Evolutionary conservation across 2,797 vertebrate species (phyloP).

Genomic region (Lacerta viridis): DNA sequence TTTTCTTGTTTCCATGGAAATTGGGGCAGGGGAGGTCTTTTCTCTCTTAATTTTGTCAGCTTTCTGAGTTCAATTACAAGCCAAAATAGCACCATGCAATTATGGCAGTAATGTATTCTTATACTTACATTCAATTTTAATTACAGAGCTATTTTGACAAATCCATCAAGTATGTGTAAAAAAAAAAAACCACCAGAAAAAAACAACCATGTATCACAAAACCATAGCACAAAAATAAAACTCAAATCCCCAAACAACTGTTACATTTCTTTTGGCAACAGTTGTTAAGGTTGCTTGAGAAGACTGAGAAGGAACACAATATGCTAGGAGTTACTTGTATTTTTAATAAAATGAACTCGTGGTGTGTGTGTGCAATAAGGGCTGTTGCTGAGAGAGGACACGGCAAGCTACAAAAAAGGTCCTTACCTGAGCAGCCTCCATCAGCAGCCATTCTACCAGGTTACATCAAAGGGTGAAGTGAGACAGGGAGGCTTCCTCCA

Average conservation of each 20-base stretch:
- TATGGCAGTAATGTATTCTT: slow-evolving; percentile 51
- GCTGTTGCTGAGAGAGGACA: not conserved
- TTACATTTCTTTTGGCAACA: slow-evolving; percentile 57
- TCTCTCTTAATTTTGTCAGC: slow-evolving; percentile 32
- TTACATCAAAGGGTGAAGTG: not conserved
- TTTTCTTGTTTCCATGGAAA: slow-evolving; percentile 31
- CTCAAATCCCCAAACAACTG: slow-evolving; percentile 28
- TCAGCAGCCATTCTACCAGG: not conserved
- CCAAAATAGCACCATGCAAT: slow-evolving; percentile 47
- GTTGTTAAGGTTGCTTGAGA: slow-evolving; percentile 40
- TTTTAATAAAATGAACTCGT: slow-evolving; percentile 52
- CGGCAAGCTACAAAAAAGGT: not conserved
- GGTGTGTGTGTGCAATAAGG: not conserved
- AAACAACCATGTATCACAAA: slow-evolving; percentile 28
- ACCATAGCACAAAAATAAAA: slow-evolving; percentile 1
- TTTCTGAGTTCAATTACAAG: slow-evolving; percentile 45
- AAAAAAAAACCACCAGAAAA: slow-evolving; percentile 17
- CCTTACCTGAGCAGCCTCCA: not conserved
- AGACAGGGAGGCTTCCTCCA: not conserved
- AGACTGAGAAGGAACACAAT: slow-evolving; percentile 38
- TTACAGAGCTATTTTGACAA: slow-evolving; percentile 57
- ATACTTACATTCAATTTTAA: slow-evolving; percentile 54
- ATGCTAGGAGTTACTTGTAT: slow-evolving; percentile 37
- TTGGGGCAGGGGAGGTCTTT: slow-evolving; percentile 10
- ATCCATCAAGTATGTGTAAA: slow-evolving; percentile 47